Conservation (phyloP, 2,888 invertebrate species). For the Plagodis dolabraria region DNA sequence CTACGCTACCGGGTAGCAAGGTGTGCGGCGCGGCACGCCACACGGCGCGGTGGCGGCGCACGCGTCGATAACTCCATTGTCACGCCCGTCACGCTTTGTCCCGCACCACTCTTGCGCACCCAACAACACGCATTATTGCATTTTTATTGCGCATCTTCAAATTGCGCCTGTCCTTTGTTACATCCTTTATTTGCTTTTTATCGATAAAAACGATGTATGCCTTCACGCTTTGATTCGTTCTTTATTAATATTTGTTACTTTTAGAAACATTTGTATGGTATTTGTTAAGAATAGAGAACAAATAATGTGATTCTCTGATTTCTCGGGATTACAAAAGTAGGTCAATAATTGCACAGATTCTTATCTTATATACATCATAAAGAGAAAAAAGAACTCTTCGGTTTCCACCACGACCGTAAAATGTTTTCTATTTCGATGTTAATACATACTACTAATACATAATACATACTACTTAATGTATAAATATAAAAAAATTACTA, state of each 20-base stretch:
- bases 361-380: too few relatives aligned
- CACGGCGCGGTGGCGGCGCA: conserved; percentile 48
- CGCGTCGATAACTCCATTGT: conserved; percentile 76
- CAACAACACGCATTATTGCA: conserved; percentile 73
- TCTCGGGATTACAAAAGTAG: conserved; percentile 28
- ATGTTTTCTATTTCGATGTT: too few relatives aligned
- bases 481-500: too few relatives aligned
- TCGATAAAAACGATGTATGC: conserved; percentile 76
- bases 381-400: too few relatives aligned
- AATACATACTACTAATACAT: too few relatives aligned
- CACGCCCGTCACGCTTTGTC: conserved; percentile 72
- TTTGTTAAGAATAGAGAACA: conserved; percentile 29
- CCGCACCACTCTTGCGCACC: conserved; percentile 60
- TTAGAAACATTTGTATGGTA: conserved; percentile 33
- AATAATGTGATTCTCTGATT: conserved; percentile 47
- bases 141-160: conserved; percentile 83
- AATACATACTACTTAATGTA: too few relatives aligned
- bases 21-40: conserved; percentile 49
- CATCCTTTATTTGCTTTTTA: conserved; percentile 76
- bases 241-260: conserved; percentile 55
- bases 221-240: conserved; percentile 77
- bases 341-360: conserved; percentile 20
- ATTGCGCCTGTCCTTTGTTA: conserved; percentile 63
- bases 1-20: conserved; percentile 51
- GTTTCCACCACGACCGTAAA: too few relatives aligned